A percentile compares a stretch with the other conserved stretches of the same genome.
Evolutionary conservation across 2,888 invertebrate species (phyloP).

Genomic region (Chromoteleia sp.): DNA sequence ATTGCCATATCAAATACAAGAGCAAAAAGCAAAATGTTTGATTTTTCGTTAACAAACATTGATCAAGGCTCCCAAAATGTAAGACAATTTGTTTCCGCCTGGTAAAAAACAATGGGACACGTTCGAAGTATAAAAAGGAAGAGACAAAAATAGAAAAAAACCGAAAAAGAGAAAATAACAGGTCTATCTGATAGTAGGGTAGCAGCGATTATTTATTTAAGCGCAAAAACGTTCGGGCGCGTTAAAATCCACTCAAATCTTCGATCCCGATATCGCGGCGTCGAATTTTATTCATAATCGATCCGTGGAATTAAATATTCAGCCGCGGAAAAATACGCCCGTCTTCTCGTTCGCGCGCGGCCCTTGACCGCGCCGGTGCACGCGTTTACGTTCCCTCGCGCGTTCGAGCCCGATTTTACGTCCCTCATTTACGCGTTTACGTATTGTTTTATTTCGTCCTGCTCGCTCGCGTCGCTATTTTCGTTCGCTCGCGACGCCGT

Average conservation of each 20-base stretch:
- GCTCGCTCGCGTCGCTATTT: neutral
- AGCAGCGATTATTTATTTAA: conserved; percentile 41
- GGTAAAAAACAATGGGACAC: no score
- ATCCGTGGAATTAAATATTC: conserved; percentile 44
- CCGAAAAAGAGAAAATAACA: no score
- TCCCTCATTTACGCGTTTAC: conserved; percentile 19
- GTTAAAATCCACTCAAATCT: conserved; percentile 35
- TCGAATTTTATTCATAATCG: conserved; percentile 37
- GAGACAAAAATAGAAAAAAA: no score
- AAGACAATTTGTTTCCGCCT: no score
- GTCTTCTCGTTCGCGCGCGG: neutral
- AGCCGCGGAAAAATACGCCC: conserved; percentile 5
- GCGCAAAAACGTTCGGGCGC: neutral
- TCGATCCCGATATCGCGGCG: conserved; percentile 17
- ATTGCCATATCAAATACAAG: no score
- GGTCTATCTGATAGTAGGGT: conserved; percentile 14
- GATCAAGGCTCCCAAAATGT: no score
- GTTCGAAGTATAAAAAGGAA: no score
- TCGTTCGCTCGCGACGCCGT: neutral
- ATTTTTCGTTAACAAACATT: no score
- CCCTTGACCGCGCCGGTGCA: neutral
- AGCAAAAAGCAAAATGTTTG: no score
- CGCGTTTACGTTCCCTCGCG: neutral
- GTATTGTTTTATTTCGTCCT: conserved; percentile 15
- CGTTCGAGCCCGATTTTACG: conserved; percentile 5